Percentiles rank a stretch among this genome's conserved stretches.
These are phyloP conservation scores for Cenopis cana DNA, from an alignment of 2,888 invertebrate species.

Conservation along the genomic window DNA sequence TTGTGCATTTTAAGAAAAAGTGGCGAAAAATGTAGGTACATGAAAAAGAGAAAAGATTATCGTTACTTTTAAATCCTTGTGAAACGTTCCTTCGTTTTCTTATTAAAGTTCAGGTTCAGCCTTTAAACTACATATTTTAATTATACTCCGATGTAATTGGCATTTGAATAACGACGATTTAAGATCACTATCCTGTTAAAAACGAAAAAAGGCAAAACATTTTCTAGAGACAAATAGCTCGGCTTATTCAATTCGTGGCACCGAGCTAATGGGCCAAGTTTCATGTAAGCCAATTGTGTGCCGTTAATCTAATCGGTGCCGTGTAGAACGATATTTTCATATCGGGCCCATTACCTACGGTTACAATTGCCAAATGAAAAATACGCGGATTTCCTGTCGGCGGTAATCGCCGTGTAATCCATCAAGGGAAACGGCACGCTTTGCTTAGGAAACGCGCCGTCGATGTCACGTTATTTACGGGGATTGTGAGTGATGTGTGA, in stretches of 20 bases:
- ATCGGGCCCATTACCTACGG: slow-evolving; percentile 57
- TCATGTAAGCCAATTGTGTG: slow-evolving; percentile 81
- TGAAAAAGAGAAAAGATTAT: too few species aligned
- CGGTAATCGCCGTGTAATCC: slow-evolving; percentile 79
- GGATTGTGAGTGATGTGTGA: slow-evolving; percentile 63
- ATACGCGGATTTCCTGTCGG: slow-evolving; percentile 80
- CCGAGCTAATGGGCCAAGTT: slow-evolving; percentile 72
- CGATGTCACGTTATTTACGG: slow-evolving; percentile 69
- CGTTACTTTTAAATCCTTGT: too few species aligned
- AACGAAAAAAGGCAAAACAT: not conserved
- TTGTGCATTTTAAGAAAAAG: too few species aligned
- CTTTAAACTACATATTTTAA: too few species aligned
- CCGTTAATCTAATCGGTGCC: slow-evolving; percentile 80
- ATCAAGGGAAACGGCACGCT: slow-evolving; percentile 71
- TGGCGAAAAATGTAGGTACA: too few species aligned
- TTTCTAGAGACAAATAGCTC: not conserved
- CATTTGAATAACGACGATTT: too few species aligned
- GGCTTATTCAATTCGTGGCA: slow-evolving; percentile 35
- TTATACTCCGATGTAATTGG: too few species aligned
- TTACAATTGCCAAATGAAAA: slow-evolving; percentile 83
- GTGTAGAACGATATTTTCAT: slow-evolving; percentile 79
- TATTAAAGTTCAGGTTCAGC: not conserved
- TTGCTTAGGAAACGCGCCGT: slow-evolving; percentile 60
- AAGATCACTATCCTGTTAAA: not conserved
- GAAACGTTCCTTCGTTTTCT: not conserved